A percentile compares a stretch with the other conserved stretches of the same genome.
phyloP scores from a whole-genome alignment of 1,140 invertebrate genomes.

The Muscidifurax raptorellus region DNA sequence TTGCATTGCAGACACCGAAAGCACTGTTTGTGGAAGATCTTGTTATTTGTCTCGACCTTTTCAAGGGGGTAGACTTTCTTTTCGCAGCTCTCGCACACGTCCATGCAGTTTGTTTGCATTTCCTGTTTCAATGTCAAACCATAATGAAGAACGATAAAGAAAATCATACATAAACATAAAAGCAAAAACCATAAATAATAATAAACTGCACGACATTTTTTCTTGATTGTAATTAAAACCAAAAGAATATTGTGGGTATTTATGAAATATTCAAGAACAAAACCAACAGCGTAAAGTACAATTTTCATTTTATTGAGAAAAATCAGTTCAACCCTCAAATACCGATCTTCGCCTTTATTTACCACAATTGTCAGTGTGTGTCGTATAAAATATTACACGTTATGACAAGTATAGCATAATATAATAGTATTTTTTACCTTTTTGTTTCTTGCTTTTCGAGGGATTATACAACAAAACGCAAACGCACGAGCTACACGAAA shows the following conservation, averaged over 20 bases:
- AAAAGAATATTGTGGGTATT: not conserved
- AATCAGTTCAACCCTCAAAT: constrained; percentile 58
- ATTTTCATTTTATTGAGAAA: constrained; percentile 51
- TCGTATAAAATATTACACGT: constrained; percentile 58
- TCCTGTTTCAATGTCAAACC: constrained; percentile 67
- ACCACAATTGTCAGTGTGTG: constrained; percentile 39
- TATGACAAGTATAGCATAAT: constrained; percentile 30
- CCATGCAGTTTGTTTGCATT: constrained; percentile 76
- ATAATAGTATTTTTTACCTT: constrained; percentile 25
- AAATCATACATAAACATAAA: constrained; percentile 15
- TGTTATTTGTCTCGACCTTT: constrained; percentile 85
- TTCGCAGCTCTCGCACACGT: constrained; percentile 83
- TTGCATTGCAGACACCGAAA: constrained; percentile 89
- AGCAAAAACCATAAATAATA: constrained; percentile 45
- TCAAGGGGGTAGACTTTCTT: constrained; percentile 88
- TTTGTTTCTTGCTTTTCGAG: constrained; percentile 24
- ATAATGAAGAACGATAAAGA: constrained; percentile 34
- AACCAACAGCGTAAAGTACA: constrained; percentile 37
- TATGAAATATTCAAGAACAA: constrained; percentile 18
- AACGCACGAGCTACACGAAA: constrained; percentile 49
- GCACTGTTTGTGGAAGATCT: constrained; percentile 86
- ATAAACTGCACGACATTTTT: not conserved
- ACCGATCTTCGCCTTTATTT: constrained; percentile 11
- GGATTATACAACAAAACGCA: constrained; percentile 57
- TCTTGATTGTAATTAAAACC: not conserved